Percentiles rank a stretch among this genome's conserved stretches.
Evolutionary conservation across 2,888 invertebrate genomes (phyloP).

Genomic region (Epinotia bilunana): DNA sequence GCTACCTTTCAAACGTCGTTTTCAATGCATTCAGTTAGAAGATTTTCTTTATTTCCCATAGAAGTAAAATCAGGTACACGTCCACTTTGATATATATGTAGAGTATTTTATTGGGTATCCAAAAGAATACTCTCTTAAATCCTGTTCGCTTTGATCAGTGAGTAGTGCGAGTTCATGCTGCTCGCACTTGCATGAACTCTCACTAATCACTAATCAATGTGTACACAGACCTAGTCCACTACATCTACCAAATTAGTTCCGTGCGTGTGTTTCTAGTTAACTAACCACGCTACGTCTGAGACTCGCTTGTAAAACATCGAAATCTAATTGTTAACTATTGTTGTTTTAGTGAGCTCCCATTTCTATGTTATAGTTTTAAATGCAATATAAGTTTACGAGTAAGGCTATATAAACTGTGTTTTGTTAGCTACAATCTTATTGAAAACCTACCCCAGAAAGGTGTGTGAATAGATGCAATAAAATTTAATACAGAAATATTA

Average conservation of each 20-base stretch:
- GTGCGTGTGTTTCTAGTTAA: conserved; percentile 1
- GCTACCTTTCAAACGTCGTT: background rate
- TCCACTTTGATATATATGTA: background rate
- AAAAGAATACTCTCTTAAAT: background rate
- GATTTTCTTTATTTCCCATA: background rate
- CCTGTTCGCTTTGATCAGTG: background rate
- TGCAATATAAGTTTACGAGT: conserved; percentile 37
- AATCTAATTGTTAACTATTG: conserved; percentile 19
- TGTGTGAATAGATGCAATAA: conserved; percentile 87
- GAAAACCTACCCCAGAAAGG: conserved; percentile 75
- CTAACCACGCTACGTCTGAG: background rate
- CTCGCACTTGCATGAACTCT: background rate
- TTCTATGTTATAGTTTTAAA: conserved; percentile 34
- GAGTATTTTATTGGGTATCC: background rate
- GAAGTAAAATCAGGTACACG: background rate
- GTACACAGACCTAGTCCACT: background rate
- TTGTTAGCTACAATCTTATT: conserved; percentile 73
- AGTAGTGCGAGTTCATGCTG: background rate
- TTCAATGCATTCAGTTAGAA: background rate
- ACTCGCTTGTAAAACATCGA: conserved; percentile 18
- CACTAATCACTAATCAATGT: background rate
- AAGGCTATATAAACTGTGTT: conserved; percentile 50
- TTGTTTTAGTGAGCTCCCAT: conserved; percentile 33
- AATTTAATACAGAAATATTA: conserved; percentile 82
- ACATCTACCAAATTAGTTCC: background rate